A percentile compares a stretch with the other conserved stretches of the same genome.
Evolutionary conservation across 2,797 vertebrate species (phyloP).

Genomic region (Distichodus sexfasciatus): DNA sequence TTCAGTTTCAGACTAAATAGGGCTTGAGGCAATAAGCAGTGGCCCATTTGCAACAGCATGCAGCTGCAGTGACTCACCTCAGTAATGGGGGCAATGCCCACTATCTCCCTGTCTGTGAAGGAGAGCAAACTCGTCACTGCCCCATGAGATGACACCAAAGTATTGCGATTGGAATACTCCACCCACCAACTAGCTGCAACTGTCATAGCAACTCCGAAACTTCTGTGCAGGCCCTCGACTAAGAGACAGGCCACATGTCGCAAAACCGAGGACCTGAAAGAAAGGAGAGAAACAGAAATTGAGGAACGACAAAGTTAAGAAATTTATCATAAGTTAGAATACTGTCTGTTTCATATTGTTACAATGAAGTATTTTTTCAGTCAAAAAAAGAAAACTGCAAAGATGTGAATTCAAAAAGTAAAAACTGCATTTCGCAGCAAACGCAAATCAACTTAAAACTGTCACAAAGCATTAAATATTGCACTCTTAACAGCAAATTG

Average conservation of each 20-base stretch:
- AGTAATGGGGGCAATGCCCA: constrained; percentile 67
- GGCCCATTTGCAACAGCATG: background rate
- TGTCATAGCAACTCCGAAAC: constrained; percentile 67
- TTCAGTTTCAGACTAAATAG: background rate
- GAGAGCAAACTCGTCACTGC: constrained; percentile 62
- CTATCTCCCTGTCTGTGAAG: constrained; percentile 66
- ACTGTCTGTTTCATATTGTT: too few relatives aligned
- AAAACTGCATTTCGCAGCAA: too few relatives aligned
- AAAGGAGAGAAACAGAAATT: too few relatives aligned
- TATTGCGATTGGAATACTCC: constrained; percentile 60
- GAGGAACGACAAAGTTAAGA: too few relatives aligned
- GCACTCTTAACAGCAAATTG: too few relatives aligned
- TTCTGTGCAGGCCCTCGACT: constrained; percentile 55
- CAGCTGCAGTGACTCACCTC: constrained; percentile 55
- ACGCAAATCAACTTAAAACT: background rate
- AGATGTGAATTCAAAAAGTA: too few relatives aligned
- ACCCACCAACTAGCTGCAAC: constrained; percentile 69
- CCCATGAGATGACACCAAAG: constrained; percentile 33
- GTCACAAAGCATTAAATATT: too few relatives aligned
- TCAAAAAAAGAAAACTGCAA: background rate
- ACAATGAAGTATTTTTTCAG: too few relatives aligned
- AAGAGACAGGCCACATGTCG: constrained; percentile 68
- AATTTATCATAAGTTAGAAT: too few relatives aligned
- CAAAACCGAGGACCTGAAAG: constrained; percentile 54
- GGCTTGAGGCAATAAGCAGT: background rate